These are phyloP conservation scores for Acanthaster planci DNA, from an alignment of 35 echinoderm and acorn worm genomes.

Conservation along the genomic window DNA sequence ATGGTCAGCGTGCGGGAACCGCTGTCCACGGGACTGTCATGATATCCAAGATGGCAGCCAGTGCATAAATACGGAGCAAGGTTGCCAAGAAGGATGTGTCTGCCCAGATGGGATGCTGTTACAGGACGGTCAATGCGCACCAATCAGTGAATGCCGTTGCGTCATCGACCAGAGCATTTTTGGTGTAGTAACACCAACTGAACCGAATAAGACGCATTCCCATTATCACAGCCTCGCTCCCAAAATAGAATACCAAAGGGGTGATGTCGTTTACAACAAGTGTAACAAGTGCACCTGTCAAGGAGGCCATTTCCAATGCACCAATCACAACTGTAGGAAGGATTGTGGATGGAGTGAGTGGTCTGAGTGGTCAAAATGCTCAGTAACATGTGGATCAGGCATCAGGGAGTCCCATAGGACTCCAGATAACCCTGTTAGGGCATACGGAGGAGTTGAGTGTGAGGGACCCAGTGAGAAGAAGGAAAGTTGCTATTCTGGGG, in stretches of 20 bases:
- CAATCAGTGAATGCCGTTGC: conserved; percentile 27
- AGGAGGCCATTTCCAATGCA: neutral
- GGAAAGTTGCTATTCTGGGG: conserved; percentile 48
- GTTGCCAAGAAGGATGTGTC: conserved; percentile 31
- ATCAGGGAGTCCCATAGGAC: conserved; percentile 31
- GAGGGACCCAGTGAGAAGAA: conserved; percentile 52
- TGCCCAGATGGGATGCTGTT: conserved; percentile 37
- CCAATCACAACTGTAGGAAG: conserved; percentile 12
- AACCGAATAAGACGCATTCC: neutral
- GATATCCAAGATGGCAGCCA: neutral
- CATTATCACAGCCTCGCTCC: neutral
- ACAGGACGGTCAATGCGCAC: conserved; percentile 27
- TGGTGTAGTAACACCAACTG: neutral
- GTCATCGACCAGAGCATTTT: neutral
- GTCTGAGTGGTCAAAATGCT: conserved; percentile 54
- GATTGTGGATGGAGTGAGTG: conserved; percentile 46
- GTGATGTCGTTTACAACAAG: neutral
- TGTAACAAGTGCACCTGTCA: neutral
- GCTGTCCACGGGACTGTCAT: neutral
- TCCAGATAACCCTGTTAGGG: conserved; percentile 56
- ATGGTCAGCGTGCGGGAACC: neutral
- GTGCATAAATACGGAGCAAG: neutral
- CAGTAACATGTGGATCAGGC: conserved; percentile 38
- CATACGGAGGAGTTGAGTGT: conserved; percentile 76
- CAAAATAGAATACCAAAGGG: neutral